Conservation (phyloP, 2,888 invertebrate genomes). For the Pseudococcus viburni region DNA sequence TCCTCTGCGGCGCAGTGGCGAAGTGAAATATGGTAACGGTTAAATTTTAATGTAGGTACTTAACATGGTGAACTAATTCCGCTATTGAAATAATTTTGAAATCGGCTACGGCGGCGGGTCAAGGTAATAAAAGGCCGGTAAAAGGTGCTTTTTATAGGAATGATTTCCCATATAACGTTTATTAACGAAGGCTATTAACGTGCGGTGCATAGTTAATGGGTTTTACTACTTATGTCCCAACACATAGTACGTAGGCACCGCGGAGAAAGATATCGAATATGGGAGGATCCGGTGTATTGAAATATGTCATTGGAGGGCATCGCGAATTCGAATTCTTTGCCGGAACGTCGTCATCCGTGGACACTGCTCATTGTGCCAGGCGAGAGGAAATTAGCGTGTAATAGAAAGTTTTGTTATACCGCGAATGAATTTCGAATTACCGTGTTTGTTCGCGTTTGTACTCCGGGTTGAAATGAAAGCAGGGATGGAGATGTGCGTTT, state of each 20-base stretch:
- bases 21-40: slow-evolving; percentile 24
- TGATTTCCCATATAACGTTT: slow-evolving; percentile 47
- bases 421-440: slow-evolving; percentile 19
- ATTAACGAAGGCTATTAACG: slow-evolving; percentile 46
- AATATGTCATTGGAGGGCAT: not conserved
- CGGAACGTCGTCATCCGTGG: not conserved
- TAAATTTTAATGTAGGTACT: slow-evolving; percentile 47
- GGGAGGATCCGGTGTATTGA: not conserved
- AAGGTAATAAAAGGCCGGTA: slow-evolving; percentile 35
- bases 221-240: not conserved
- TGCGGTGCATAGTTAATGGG: slow-evolving; percentile 41
- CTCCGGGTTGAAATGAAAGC: not conserved
- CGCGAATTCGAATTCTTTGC: not conserved
- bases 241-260: not conserved
- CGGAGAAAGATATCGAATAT: not conserved
- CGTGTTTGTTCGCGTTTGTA: not conserved
- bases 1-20: not conserved
- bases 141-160: slow-evolving; percentile 39
- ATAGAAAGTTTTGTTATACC: not conserved
- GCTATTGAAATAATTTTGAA: slow-evolving; percentile 36
- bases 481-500: not conserved
- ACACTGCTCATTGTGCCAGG: not conserved
- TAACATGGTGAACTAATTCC: slow-evolving; percentile 41
- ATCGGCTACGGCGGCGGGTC: slow-evolving; percentile 18
- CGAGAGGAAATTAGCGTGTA: not conserved